Evolutionary conservation across 30 jellyfish, hydroid and myxozoan species (phyloP).

Genomic region (Aurelia coerulea): DNA sequence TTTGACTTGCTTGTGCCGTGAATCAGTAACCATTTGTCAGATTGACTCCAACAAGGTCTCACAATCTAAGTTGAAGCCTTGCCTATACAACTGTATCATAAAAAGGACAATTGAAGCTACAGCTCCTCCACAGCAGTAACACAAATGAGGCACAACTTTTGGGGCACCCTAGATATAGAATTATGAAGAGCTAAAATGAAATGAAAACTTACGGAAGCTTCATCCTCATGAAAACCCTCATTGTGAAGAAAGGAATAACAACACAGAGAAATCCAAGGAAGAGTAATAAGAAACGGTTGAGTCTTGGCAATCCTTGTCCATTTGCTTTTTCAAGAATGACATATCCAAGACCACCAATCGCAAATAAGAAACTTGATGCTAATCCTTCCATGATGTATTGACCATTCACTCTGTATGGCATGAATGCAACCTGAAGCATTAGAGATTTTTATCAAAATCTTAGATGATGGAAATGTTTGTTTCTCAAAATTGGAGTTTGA

Average conservation of each 20-base stretch:
- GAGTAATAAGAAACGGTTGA: slow-evolving; percentile 85
- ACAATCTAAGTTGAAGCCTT: too few relatives aligned
- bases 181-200: too few relatives aligned
- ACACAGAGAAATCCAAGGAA: slow-evolving; percentile 93
- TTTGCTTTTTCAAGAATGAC: slow-evolving; percentile 94
- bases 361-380: slow-evolving; percentile 93
- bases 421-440: slow-evolving; percentile 86
- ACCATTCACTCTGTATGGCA: slow-evolving; percentile 99
- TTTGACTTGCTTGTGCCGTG: too few relatives aligned
- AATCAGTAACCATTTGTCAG: too few relatives aligned
- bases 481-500: too few relatives aligned
- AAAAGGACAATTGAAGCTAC: too few relatives aligned
- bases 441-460: background rate
- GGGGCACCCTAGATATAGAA: too few relatives aligned
- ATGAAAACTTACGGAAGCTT: slow-evolving; percentile 87
- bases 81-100: too few relatives aligned
- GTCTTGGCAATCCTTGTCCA: slow-evolving; percentile 96
- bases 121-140: too few relatives aligned
- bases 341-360: slow-evolving; percentile 96
- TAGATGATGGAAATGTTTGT: too few relatives aligned
- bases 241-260: slow-evolving; percentile 90
- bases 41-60: too few relatives aligned
- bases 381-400: slow-evolving; percentile 99
- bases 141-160: too few relatives aligned
- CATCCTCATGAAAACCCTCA: slow-evolving; percentile 98